Evolutionary conservation across 2,113 vertebrate species (phyloP).

Genomic region (Castor canadensis): DNA sequence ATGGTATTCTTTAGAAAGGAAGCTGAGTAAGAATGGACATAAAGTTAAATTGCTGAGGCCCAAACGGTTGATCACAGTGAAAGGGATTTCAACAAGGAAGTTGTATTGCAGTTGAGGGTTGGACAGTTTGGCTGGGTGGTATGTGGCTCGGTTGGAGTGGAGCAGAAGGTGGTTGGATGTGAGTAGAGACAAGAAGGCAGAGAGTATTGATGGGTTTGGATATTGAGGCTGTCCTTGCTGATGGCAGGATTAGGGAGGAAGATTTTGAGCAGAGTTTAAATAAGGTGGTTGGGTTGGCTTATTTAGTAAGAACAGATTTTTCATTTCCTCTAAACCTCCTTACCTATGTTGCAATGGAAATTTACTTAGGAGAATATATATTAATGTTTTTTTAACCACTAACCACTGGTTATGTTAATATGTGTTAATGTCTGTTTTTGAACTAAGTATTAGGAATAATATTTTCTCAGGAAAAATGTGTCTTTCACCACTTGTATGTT

Average conservation of each 20-base stretch:
- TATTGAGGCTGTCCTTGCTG: background rate
- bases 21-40: background rate
- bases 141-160: background rate
- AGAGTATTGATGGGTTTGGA: background rate
- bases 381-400: background rate
- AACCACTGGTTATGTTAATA: no score
- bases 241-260: background rate
- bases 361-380: background rate
- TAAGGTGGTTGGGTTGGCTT: background rate
- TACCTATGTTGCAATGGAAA: slow-evolving; percentile 7
- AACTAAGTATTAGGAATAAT: background rate
- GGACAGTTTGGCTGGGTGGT: background rate
- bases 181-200: background rate
- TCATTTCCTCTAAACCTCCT: slow-evolving; percentile 27
- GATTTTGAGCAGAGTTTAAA: background rate
- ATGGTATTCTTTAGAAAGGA: background rate
- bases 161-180: background rate
- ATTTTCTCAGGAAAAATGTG: background rate
- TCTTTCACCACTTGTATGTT: background rate
- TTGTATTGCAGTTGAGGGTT: background rate
- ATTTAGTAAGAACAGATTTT: background rate
- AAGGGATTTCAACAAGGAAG: background rate
- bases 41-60: background rate
- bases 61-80: background rate
- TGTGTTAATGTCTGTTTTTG: slow-evolving; percentile 1